Evolutionary conservation across 2,797 vertebrate genomes (phyloP), one percentile per base, ranked within the genome.

Genomic region (Dermochelys coriacea): DNA sequence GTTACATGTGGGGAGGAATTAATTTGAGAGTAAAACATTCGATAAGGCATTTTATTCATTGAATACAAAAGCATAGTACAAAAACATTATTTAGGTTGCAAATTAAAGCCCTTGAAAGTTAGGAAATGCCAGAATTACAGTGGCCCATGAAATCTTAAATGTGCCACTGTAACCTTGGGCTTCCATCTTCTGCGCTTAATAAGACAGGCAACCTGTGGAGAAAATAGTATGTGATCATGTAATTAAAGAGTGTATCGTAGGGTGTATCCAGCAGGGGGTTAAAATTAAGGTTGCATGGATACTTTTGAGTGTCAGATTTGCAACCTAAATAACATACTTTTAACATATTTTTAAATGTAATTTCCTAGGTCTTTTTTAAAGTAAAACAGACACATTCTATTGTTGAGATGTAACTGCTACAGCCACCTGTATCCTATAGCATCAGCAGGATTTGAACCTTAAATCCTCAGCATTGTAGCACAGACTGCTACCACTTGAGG

Each of bases 81-180:
- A 92, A 90, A 96, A 91, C 91, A 87, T 96, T 97, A 93, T 96
- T 97, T 96, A 88, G 78, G 59, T 94, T 97, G 94, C 96, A 94
- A 90, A 96, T 94, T 94, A 51, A 95, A 94, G 91, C 61, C 84
- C 89, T 94, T 93, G 86, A 93, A 68, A 68, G n/a, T 68, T 68
- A n/a, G 93, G 94, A 97, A 97, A 97, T 96, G 68, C 95, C 91
- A 96, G 95, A 96, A 96, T 97, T 97, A 97, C 95, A 94, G 93
- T 95, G 95, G 94, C 96, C 91, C 95, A 82, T 96, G 93, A 94
- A 94, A 94, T 96, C 94, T 97, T 94, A 96, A 94, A 95, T 96
- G 88, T 59, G n/a, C 29, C 29, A 15, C n/a, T 92, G 93, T 74
- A 96, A 93, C 91, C 94, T 54, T 85, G 91, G 91, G 95, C n/a